Conservation (phyloP, 2,888 invertebrate species). For the Aphidius colemani region DNA sequence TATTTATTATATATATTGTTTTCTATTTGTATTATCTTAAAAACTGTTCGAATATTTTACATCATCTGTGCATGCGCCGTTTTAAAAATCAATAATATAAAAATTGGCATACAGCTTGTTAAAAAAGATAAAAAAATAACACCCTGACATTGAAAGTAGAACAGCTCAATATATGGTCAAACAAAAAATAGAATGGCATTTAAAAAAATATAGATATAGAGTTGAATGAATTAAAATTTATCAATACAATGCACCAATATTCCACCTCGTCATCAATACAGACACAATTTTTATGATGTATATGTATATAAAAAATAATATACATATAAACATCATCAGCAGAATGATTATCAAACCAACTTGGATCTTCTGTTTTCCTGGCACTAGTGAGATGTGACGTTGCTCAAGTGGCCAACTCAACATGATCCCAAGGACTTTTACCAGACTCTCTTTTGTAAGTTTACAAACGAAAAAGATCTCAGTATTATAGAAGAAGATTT, state of each 20-base stretch:
- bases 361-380: slow-evolving; percentile 50
- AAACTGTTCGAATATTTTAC: too few relatives aligned
- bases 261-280: too few relatives aligned
- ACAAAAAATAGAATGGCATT: slow-evolving; percentile 24
- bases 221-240: background rate
- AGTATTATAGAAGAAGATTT: slow-evolving; percentile 48
- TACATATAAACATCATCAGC: too few relatives aligned
- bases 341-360: slow-evolving; percentile 34
- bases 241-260: too few relatives aligned
- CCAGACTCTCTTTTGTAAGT: slow-evolving; percentile 32
- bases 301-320: too few relatives aligned
- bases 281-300: too few relatives aligned
- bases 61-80: background rate
- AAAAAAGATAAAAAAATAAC: slow-evolving; percentile 14
- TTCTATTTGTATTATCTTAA: too few relatives aligned
- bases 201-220: slow-evolving; percentile 21
- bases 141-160: slow-evolving; percentile 4
- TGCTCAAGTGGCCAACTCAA: slow-evolving; percentile 52
- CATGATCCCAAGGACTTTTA: slow-evolving; percentile 34
- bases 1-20: too few relatives aligned
- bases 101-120: slow-evolving; percentile 17
- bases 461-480: slow-evolving; percentile 39
- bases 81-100: background rate
- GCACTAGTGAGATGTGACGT: slow-evolving; percentile 52
- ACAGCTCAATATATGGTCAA: slow-evolving; percentile 5